These are phyloP conservation scores for Adela reaumurella DNA, from an alignment of 2,888 invertebrate species.

Conservation along the genomic window DNA sequence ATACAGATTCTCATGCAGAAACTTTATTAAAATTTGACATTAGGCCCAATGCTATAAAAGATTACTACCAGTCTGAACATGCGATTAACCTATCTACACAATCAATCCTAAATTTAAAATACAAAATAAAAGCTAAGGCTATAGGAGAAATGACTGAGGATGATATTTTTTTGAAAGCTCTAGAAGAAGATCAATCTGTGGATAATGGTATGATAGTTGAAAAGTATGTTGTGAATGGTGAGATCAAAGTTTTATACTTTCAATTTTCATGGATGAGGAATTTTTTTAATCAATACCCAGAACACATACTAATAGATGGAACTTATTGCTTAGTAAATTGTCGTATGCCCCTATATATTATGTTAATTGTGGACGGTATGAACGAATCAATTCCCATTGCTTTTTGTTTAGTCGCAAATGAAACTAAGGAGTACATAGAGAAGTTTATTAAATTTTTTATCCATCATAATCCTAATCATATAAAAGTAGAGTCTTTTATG, in stretches of 20 bases:
- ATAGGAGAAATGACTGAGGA: too few species aligned
- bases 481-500: constrained; percentile 1
- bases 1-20: too few species aligned
- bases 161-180: too few species aligned
- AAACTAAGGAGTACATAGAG: not conserved
- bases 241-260: not conserved
- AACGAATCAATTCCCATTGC: constrained; percentile 1
- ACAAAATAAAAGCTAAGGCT: too few species aligned
- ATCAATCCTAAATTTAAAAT: too few species aligned
- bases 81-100: too few species aligned
- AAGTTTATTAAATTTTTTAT: constrained; percentile 1
- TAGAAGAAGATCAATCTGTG: too few species aligned
- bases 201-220: constrained; percentile 1
- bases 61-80: too few species aligned
- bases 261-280: constrained; percentile 4
- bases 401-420: constrained; percentile 1
- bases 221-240: not conserved
- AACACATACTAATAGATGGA: constrained; percentile 1
- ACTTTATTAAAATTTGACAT: too few species aligned
- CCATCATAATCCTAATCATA: not conserved
- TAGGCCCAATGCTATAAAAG: too few species aligned
- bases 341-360: constrained; percentile 2
- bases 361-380: constrained; percentile 1
- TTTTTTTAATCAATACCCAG: constrained; percentile 1
- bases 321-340: not conserved